phyloP scores from a whole-genome alignment of 53 echinoderm and acorn worm species.

The Henricia sp. region DNA sequence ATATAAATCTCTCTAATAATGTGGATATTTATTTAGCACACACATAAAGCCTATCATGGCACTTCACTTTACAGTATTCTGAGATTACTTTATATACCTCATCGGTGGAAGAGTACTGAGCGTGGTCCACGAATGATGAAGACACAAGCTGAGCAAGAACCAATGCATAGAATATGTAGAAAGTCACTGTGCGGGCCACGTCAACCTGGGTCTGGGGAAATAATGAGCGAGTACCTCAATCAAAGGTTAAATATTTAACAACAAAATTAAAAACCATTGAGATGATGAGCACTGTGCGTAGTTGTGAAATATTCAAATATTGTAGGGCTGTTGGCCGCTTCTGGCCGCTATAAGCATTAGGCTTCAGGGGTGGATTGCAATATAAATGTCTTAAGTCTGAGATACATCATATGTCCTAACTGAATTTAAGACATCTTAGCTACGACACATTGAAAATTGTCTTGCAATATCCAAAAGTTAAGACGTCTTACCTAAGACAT shows the following conservation, averaged over 20 bases:
- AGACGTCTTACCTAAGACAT: too few species aligned
- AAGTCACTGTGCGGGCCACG: conserved; percentile 70
- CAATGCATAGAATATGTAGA: conserved; percentile 78
- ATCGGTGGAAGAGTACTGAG: conserved; percentile 74
- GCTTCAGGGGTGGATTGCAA: too few species aligned
- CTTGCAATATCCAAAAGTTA: too few species aligned
- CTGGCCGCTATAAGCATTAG: too few species aligned
- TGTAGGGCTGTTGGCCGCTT: too few species aligned
- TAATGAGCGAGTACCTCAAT: not conserved
- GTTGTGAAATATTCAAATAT: too few species aligned
- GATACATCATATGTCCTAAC: too few species aligned
- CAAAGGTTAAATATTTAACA: not conserved
- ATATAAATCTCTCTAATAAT: not conserved
- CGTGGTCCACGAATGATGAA: conserved; percentile 69
- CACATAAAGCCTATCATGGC: not conserved
- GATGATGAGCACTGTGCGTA: not conserved
- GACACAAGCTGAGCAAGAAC: conserved; percentile 67
- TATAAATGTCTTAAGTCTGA: too few species aligned
- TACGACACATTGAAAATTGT: too few species aligned
- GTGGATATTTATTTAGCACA: not conserved
- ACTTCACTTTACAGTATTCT: not conserved
- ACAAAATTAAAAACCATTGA: not conserved
- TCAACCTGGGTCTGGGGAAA: conserved; percentile 66
- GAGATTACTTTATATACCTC: conserved; percentile 26
- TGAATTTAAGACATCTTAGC: too few species aligned